Evolutionary conservation across 2,888 invertebrate genomes (phyloP), one percentile per base, ranked within the genome.

Genomic region (Rhingia rostrata): DNA sequence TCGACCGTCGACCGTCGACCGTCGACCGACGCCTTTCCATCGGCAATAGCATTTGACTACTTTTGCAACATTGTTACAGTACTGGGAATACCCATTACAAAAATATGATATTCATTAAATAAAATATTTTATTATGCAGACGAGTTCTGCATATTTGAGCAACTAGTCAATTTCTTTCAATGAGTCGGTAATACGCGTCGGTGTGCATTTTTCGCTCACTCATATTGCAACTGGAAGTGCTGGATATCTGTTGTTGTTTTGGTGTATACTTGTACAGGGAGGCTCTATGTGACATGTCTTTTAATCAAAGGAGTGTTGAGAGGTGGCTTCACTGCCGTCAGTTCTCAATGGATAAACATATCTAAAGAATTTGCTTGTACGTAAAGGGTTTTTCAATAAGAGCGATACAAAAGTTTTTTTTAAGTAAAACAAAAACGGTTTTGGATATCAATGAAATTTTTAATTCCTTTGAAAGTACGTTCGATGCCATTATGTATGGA

Each of bases 101-200:
- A 84, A 86, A 74, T 86, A 74, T 82, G 79, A 79, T 81, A 81
- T 82, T 84, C 86, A 87, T 87, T 87, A 87, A 87, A 86, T 86
- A 85, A 87, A 80, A 86, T 86, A 86, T 86, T 87, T 86, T 87
- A 87, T 87, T 86, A 80, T 66, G 74, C 81, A 78, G 83, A 86
- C 86, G 79, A 83, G 86, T 74, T 86, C 64, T 79, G 86, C 80
- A 83, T 85, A 73, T 73, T 49, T 64, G 73, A 86, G 47, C 61
- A 63, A 64, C 63, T 51, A 43, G 67, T 61, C 22, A 43, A 47
- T 41, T 54, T 39, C 41, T 33, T 14, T 10, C 41, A 69, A 81
- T 74, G 66, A 64, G 64, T 70, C 51, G 37, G 51, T 33, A 35
- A 35, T 53, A 49, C 4, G 22, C 7, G 58, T 51, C 60, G 35